Evolutionary conservation across 2,797 vertebrate genomes (phyloP).

Genomic region (Perdix hodgsoniae): DNA sequence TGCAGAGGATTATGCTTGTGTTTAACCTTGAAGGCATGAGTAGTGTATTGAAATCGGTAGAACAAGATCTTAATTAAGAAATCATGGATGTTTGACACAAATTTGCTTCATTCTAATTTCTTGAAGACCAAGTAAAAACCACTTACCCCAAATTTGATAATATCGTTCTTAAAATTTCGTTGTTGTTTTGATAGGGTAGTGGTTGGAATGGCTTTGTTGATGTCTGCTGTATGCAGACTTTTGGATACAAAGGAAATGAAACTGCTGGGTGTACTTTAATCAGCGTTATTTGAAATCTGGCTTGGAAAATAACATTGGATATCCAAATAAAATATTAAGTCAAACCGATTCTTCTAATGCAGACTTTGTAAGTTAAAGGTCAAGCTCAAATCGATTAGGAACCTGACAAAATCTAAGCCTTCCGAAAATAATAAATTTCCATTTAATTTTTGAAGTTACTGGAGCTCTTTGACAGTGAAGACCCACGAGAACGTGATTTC

Average conservation of each 20-base stretch:
- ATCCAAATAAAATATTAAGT: not conserved
- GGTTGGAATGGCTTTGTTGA: not conserved
- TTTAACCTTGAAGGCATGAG: not conserved
- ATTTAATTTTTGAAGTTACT: constrained; percentile 85
- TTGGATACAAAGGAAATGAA: not conserved
- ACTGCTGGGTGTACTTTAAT: not conserved
- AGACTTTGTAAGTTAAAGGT: not conserved
- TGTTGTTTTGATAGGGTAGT: not conserved
- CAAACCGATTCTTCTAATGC: not conserved
- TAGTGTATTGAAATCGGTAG: not conserved
- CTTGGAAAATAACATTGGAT: not conserved
- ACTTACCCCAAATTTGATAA: not conserved
- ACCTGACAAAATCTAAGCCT: not conserved
- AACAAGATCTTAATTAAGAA: not conserved
- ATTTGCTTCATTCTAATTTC: not conserved
- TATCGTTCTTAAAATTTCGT: not conserved
- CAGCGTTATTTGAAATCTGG: not conserved
- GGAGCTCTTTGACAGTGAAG: constrained; percentile 98
- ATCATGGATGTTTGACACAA: not conserved
- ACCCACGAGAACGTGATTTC: constrained; percentile 96
- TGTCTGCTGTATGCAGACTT: not conserved
- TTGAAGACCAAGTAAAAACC: not conserved
- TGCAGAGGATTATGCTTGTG: not conserved
- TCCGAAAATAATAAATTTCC: constrained; percentile 74
- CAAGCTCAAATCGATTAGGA: not conserved